These are phyloP conservation scores for Cheilinus undulatus DNA, from an alignment of 2,113 vertebrate genomes.

Conservation along the genomic window DNA sequence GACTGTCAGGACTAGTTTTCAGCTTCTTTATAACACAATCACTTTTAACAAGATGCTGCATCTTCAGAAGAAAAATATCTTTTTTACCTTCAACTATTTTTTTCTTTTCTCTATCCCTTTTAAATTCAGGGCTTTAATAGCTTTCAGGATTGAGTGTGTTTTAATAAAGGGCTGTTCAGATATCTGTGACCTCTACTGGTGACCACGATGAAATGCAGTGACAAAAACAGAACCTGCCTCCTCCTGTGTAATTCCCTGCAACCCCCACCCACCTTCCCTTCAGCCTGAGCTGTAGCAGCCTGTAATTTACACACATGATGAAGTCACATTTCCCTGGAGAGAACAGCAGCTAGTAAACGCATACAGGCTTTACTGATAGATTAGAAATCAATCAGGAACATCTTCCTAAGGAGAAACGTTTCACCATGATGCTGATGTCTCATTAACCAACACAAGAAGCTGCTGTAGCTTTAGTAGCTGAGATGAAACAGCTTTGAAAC, in stretches of 20 bases:
- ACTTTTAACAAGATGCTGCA: not conserved
- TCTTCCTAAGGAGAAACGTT: not conserved
- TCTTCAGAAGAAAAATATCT: not conserved
- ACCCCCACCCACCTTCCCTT: not conserved
- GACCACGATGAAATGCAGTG: conserved; percentile 29
- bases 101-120: not conserved
- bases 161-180: not conserved
- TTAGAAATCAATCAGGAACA: conserved; percentile 22
- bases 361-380: conserved; percentile 12
- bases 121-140: not conserved
- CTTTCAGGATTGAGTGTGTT: not conserved
- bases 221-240: conserved; percentile 6
- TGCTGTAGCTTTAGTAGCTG: not conserved
- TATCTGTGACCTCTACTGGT: conserved; percentile 37
- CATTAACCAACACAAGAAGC: not conserved
- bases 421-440: not conserved
- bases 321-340: conserved; percentile 11
- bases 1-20: not conserved
- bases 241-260: not conserved
- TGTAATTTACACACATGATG: conserved; percentile 15
- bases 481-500: not conserved
- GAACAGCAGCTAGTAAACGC: conserved; percentile 16
- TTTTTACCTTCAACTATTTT: not conserved
- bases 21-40: not conserved
- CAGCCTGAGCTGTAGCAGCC: not conserved